phyloP scores from a whole-genome alignment of 2,888 invertebrate genomes.

The Zaprionus obscuricornis region DNA sequence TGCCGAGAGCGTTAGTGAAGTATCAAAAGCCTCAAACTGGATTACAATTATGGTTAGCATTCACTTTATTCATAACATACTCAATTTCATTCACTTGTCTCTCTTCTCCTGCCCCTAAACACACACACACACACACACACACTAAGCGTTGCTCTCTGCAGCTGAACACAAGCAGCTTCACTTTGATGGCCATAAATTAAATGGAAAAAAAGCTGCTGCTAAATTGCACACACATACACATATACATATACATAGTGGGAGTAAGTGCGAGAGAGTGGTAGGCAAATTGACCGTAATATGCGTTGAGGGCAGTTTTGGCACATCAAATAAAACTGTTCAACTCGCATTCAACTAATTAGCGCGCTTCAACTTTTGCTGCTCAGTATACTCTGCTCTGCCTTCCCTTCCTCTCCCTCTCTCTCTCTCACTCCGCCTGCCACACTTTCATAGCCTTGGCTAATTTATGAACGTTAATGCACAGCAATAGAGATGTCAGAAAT shows the following conservation, averaged over 20 bases:
- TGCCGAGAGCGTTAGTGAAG: slow-evolving; percentile 44
- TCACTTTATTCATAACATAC: slow-evolving; percentile 17
- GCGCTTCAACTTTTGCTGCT: slow-evolving; percentile 24
- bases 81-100: background rate
- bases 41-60: slow-evolving; percentile 83
- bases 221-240: slow-evolving; percentile 28
- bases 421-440: too few relatives aligned
- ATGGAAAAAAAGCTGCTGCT: slow-evolving; percentile 10
- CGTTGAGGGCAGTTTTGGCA: slow-evolving; percentile 13
- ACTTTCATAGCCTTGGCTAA: too few relatives aligned
- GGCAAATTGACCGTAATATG: slow-evolving; percentile 41
- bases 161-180: slow-evolving; percentile 1
- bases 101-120: background rate
- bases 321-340: slow-evolving; percentile 37
- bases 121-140: too few relatives aligned
- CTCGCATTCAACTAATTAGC: slow-evolving; percentile 43
- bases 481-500: too few relatives aligned
- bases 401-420: too few relatives aligned
- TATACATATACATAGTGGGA: too few relatives aligned
- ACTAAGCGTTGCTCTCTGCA: background rate
- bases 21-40: slow-evolving; percentile 83
- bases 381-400: too few relatives aligned
- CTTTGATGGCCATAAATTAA: slow-evolving; percentile 26
- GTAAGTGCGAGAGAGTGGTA: too few relatives aligned
- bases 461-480: too few relatives aligned